phyloP scores from a whole-genome alignment of 2,113 vertebrate species.

The Clinocottus analis region DNA sequence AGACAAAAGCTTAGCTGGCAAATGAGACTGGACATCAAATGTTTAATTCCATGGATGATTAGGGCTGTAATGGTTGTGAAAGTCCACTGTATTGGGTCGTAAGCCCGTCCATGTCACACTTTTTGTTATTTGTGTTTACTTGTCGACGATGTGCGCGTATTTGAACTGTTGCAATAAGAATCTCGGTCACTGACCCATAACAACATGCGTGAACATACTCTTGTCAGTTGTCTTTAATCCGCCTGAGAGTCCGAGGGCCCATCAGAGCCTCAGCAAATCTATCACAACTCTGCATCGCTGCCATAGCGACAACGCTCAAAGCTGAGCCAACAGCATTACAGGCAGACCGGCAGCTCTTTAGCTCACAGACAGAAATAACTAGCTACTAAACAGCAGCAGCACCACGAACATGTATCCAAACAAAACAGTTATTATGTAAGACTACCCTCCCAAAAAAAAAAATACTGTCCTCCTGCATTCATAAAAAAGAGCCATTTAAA shows the following conservation, averaged over 20 bases:
- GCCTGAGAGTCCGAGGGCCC: slow-evolving; percentile 36
- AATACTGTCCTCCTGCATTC: slow-evolving; percentile 1
- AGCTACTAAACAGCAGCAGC: slow-evolving; percentile 49
- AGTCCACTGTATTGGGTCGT: not conserved
- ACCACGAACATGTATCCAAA: slow-evolving; percentile 35
- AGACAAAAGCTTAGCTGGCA: slow-evolving; percentile 27
- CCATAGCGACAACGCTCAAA: slow-evolving; percentile 75
- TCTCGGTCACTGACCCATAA: too few relatives aligned
- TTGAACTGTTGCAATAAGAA: not conserved
- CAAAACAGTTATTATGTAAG: slow-evolving; percentile 17
- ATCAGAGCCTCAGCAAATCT: slow-evolving; percentile 19
- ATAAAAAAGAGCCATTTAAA: not conserved
- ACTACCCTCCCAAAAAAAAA: not conserved
- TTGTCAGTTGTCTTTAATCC: slow-evolving; percentile 5
- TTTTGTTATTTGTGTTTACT: too few relatives aligned
- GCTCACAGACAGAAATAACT: slow-evolving; percentile 68
- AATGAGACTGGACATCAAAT: slow-evolving; percentile 29
- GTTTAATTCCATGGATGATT: not conserved
- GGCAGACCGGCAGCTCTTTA: slow-evolving; percentile 52
- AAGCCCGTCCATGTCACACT: too few relatives aligned
- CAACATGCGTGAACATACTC: not conserved
- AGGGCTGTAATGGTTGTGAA: not conserved
- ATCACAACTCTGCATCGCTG: slow-evolving; percentile 61
- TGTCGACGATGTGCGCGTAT: too few relatives aligned
- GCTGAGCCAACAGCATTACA: slow-evolving; percentile 63